Evolutionary conservation across 1,140 invertebrate genomes (phyloP).

Genomic region (Tachypleus tridentatus): DNA sequence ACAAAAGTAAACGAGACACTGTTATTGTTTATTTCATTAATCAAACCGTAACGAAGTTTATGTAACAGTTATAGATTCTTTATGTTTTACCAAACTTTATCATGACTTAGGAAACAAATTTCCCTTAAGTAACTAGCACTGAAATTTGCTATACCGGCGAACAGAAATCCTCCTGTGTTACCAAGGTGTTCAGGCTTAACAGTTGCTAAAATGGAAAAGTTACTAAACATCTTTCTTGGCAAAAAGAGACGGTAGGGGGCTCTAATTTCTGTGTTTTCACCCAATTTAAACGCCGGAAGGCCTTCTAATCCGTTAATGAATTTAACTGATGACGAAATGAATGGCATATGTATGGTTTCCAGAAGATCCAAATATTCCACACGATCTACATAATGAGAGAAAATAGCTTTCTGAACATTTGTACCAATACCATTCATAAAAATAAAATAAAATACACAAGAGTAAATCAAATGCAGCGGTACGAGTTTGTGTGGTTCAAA

Average conservation of each 20-base stretch:
- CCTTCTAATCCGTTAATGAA: slow-evolving; percentile 56
- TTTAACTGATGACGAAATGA: slow-evolving; percentile 36
- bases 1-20: too few species aligned
- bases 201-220: slow-evolving; percentile 71
- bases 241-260: slow-evolving; percentile 71
- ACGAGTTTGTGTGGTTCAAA: too few species aligned
- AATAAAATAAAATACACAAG: too few species aligned
- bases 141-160: slow-evolving; percentile 41
- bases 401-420: too few species aligned
- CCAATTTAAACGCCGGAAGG: slow-evolving; percentile 77
- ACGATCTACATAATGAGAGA: not conserved
- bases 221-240: slow-evolving; percentile 68
- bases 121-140: too few species aligned
- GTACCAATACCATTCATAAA: too few species aligned
- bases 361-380: slow-evolving; percentile 32
- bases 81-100: too few species aligned
- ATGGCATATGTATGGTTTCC: slow-evolving; percentile 37
- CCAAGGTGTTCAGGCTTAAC: slow-evolving; percentile 48
- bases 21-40: too few species aligned
- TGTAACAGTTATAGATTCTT: too few species aligned
- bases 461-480: too few species aligned
- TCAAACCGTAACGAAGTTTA: too few species aligned
- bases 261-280: slow-evolving; percentile 73
- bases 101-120: too few species aligned
- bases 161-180: slow-evolving; percentile 60